A percentile compares a stretch with the other conserved stretches of the same genome.
Conservation (phyloP, 2,888 invertebrate species). For the Sipha maydis region DNA sequence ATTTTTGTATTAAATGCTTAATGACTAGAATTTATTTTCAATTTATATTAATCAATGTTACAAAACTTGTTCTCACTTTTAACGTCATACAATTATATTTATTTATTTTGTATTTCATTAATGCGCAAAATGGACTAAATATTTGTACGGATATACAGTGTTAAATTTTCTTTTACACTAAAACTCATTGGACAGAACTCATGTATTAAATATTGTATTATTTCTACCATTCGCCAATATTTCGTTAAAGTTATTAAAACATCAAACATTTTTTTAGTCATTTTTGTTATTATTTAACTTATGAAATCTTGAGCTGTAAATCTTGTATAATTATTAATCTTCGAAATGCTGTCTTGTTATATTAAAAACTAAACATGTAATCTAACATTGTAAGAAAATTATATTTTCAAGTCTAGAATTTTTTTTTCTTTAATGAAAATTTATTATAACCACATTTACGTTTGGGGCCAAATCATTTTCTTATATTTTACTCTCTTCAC, state of each 20-base stretch:
- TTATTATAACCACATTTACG: conserved; percentile 18
- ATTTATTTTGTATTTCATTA: conserved; percentile 29
- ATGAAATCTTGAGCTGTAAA: conserved; percentile 6
- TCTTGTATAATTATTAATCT: conserved; percentile 35
- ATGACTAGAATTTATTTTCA: neutral
- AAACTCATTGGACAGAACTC: neutral
- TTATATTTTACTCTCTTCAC: conserved; percentile 19
- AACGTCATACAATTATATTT: conserved; percentile 20
- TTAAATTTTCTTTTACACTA: conserved; percentile 29
- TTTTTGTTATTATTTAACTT: conserved; percentile 45
- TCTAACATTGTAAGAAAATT: conserved; percentile 14
- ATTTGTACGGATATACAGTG: conserved; percentile 59
- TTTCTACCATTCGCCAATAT: neutral
- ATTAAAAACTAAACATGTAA: neutral
- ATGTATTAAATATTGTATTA: conserved; percentile 6
- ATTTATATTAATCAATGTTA: neutral
- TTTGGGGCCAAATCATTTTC: conserved; percentile 59
- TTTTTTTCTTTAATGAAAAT: conserved; percentile 11
- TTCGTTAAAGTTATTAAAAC: conserved; percentile 15
- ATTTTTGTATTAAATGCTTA: conserved; percentile 33
- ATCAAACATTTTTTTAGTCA: conserved; percentile 36
- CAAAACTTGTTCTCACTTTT: neutral
- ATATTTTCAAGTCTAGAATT: conserved; percentile 15
- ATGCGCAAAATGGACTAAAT: conserved; percentile 24
- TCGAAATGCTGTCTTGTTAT: conserved; percentile 50